Percentiles rank a stretch among this genome's conserved stretches.
These are phyloP conservation scores for Trimorus sp. DNA, from an alignment of 2,888 invertebrate species.

Conservation along the genomic window DNA sequence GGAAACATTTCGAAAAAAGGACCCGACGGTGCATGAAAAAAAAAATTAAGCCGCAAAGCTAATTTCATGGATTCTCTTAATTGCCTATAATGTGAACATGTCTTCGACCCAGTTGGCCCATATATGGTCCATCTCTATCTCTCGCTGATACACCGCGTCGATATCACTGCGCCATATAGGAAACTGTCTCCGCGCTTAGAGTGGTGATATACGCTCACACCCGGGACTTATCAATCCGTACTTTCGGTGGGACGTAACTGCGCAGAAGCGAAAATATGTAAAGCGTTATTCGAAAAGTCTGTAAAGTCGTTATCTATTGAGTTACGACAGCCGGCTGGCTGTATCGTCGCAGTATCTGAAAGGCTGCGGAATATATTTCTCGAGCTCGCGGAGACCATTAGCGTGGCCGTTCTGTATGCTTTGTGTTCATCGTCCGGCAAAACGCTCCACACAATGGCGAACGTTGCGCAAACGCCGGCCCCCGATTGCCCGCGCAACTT, in stretches of 20 bases:
- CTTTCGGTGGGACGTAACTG: too few species aligned
- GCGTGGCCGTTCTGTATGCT: slow-evolving; percentile 69
- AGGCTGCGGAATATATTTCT: slow-evolving; percentile 61
- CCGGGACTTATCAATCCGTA: too few species aligned
- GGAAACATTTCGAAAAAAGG: slow-evolving; percentile 34
- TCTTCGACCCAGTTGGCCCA: too few species aligned
- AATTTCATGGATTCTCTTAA: too few species aligned
- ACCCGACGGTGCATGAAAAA: too few species aligned
- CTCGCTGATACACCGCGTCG: too few species aligned
- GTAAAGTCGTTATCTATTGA: slow-evolving; percentile 59
- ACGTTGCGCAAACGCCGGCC: slow-evolving; percentile 54
- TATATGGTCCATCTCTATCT: too few species aligned
- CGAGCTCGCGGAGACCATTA: slow-evolving; percentile 64
- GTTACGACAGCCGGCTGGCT: slow-evolving; percentile 59
- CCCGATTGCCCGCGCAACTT: slow-evolving; percentile 55
- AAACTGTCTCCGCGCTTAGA: too few species aligned
- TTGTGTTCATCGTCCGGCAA: slow-evolving; percentile 77
- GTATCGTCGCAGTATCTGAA: slow-evolving; percentile 58
- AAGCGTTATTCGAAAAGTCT: slow-evolving; percentile 49
- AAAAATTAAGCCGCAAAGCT: too few species aligned
- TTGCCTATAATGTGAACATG: too few species aligned
- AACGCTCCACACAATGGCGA: slow-evolving; percentile 73
- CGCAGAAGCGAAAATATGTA: slow-evolving; percentile 3
- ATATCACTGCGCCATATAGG: too few species aligned
- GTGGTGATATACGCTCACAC: too few species aligned